Conservation (phyloP, 2,797 vertebrate species). For the Sternotherus odoratus region DNA sequence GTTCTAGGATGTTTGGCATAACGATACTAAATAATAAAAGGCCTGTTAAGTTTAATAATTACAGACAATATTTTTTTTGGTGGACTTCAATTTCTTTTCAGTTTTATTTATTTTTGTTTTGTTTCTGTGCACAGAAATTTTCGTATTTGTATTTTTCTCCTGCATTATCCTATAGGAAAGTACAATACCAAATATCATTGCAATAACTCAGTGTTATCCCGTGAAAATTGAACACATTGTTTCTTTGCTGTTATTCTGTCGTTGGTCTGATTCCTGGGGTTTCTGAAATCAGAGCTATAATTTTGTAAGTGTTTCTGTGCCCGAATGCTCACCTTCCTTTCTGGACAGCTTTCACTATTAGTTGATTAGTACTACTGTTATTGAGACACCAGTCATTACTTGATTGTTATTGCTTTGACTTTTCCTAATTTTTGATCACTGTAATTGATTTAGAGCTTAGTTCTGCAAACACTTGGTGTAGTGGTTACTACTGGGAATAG, state of each 20-base stretch:
- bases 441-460: neutral
- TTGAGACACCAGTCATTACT: neutral
- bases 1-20: neutral
- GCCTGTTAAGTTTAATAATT: neutral
- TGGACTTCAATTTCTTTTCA: neutral
- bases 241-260: accelerated
- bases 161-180: neutral
- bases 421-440: neutral
- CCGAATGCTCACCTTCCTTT: neutral
- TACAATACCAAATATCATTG: neutral
- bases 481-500: neutral
- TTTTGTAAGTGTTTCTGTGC: neutral
- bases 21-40: neutral
- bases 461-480: neutral
- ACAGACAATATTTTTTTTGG: neutral
- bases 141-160: neutral
- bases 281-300: neutral
- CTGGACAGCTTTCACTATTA: neutral
- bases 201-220: neutral
- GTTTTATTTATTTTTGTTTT: neutral
- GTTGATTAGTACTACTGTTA: neutral
- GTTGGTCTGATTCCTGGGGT: neutral
- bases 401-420: neutral
- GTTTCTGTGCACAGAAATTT: accelerated
- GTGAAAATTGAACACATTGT: neutral